phyloP scores from a whole-genome alignment of 2,113 vertebrate genomes.

The Vulpes vulpes region DNA sequence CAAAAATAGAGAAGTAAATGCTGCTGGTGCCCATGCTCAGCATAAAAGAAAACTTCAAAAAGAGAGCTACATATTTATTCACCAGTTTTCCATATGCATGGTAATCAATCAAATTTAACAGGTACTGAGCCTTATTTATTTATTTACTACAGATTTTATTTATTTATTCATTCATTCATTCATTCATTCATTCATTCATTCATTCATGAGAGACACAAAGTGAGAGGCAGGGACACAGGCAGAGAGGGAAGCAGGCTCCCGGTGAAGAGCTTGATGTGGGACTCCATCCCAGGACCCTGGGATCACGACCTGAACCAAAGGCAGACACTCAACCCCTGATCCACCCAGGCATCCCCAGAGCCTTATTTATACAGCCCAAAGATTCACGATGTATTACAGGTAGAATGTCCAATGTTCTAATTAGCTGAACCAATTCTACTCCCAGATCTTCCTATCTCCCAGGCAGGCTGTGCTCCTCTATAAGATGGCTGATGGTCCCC shows the following conservation, averaged over 20 bases:
- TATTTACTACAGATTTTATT: too few species aligned
- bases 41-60: background rate
- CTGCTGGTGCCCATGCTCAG: background rate
- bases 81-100: background rate
- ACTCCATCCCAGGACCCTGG: too few species aligned
- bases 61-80: background rate
- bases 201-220: too few species aligned
- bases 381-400: background rate
- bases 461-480: background rate
- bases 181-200: too few species aligned
- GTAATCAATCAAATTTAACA: background rate
- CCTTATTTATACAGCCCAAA: background rate
- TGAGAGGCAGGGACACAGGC: too few species aligned
- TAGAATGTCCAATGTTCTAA: background rate
- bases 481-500: background rate
- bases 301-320: too few species aligned
- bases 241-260: too few species aligned
- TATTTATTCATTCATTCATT: too few species aligned
- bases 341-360: background rate
- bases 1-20: background rate
- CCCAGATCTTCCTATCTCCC: background rate
- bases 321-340: too few species aligned
- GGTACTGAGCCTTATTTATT: background rate
- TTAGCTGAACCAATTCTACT: background rate
- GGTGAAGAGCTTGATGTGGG: too few species aligned